Conservation (phyloP, 2,888 invertebrate species). For the Argyra leucocephala region DNA sequence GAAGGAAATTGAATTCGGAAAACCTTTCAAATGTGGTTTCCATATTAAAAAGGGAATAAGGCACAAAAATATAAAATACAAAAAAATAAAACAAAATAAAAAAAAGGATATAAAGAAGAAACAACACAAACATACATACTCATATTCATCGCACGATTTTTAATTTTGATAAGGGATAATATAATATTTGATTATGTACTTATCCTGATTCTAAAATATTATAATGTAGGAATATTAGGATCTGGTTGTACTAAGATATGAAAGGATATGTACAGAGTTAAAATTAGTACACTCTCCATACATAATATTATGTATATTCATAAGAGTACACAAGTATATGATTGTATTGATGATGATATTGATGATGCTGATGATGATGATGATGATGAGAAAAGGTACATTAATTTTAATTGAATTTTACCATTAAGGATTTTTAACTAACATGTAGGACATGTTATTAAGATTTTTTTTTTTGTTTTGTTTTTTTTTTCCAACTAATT, state of each 20-base stretch:
- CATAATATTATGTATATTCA: neutral
- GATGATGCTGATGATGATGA: too few relatives aligned
- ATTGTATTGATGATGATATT: neutral
- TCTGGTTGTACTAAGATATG: neutral
- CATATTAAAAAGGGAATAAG: neutral
- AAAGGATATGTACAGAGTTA: neutral
- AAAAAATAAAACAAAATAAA: neutral
- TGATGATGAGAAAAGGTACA: neutral
- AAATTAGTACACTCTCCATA: neutral
- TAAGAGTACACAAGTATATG: neutral
- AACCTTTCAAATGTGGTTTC: conserved; percentile 4
- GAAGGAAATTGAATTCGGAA: neutral
- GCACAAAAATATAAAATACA: neutral
- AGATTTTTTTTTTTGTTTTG: neutral
- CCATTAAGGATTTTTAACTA: conserved; percentile 5
- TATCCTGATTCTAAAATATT: neutral
- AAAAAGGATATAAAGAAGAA: neutral
- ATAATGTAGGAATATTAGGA: neutral
- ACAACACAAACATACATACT: neutral
- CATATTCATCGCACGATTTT: conserved; percentile 2
- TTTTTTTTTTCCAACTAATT: conserved; percentile 1
- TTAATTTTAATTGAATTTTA: conserved; percentile 3
- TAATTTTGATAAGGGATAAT: conserved; percentile 6
- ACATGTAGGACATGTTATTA: neutral
- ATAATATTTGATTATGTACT: conserved; percentile 6